phyloP scores from a whole-genome alignment of 2,888 invertebrate species.

The Agrochola lota region DNA sequence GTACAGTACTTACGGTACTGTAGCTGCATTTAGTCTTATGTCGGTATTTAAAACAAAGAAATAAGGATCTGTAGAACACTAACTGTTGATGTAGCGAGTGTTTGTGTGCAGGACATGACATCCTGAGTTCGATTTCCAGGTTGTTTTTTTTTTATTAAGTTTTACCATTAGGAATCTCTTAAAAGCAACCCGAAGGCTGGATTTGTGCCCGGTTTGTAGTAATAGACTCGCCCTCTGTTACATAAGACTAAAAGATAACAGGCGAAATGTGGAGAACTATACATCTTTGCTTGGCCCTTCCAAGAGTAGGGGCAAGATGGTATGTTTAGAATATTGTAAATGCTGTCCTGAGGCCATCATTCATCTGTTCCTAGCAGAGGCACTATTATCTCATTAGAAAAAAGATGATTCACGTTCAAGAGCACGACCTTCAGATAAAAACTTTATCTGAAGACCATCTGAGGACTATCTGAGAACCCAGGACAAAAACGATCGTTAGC shows the following conservation, averaged over 20 bases:
- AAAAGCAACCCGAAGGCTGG: neutral
- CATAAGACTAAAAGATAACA: too few relatives aligned
- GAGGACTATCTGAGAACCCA: constrained; percentile 1
- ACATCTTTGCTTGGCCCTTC: neutral
- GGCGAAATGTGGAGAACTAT: too few relatives aligned
- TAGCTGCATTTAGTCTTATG: neutral
- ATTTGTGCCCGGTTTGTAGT: neutral
- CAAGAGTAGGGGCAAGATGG: too few relatives aligned
- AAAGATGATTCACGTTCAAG: constrained; percentile 46
- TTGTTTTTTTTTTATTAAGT: neutral
- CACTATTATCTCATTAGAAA: constrained; percentile 39
- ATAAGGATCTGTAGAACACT: neutral
- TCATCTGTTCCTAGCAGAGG: constrained; percentile 21
- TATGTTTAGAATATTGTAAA: constrained; percentile 1
- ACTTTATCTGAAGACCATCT: too few relatives aligned
- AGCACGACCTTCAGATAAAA: constrained; percentile 37
- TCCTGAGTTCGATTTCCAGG: neutral
- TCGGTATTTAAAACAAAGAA: constrained; percentile 1
- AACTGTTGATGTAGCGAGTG: neutral
- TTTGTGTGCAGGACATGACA: neutral
- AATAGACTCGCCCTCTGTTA: too few relatives aligned
- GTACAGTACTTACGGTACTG: neutral
- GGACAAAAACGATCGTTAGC: constrained; percentile 67
- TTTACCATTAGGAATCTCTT: neutral
- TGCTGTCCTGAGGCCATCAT: constrained; percentile 12